Evolutionary conservation across 2,888 invertebrate genomes (phyloP).

Genomic region (Toxonevra muliebris): DNA sequence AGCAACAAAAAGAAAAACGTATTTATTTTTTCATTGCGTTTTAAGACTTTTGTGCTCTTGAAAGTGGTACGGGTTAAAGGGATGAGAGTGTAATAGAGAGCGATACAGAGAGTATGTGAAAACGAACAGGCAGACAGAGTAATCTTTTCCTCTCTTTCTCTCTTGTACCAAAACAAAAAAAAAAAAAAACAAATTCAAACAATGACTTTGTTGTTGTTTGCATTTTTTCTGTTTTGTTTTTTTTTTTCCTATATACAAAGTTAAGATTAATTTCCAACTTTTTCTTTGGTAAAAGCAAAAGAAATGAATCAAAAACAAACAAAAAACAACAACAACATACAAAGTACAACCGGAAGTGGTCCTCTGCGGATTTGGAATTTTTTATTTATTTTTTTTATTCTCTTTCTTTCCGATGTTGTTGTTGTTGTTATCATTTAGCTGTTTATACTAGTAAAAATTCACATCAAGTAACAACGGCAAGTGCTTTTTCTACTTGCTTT

Average conservation of each 20-base stretch:
- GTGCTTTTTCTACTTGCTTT: no score
- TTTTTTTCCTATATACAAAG: neutral
- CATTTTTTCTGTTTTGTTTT: neutral
- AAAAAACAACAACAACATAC: neutral
- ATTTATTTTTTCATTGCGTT: no score
- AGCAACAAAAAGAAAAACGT: no score
- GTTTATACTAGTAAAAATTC: neutral
- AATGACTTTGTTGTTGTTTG: neutral
- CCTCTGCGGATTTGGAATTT: neutral
- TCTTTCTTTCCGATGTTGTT: neutral
- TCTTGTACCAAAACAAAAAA: no score
- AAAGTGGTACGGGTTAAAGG: no score
- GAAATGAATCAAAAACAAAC: neutral
- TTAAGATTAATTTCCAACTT: neutral
- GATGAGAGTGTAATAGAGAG: no score
- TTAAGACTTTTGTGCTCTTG: no score
- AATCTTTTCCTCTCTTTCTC: no score
- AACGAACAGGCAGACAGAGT: no score
- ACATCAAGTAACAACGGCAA: no score
- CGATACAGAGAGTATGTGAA: no score
- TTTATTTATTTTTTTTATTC: neutral
- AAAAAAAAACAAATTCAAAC: no score
- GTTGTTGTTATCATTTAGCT: neutral
- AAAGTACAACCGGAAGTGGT: neutral
- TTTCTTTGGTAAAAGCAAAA: neutral